Conservation (phyloP, 1,140 invertebrate species). For the Ganaspis sp. region DNA sequence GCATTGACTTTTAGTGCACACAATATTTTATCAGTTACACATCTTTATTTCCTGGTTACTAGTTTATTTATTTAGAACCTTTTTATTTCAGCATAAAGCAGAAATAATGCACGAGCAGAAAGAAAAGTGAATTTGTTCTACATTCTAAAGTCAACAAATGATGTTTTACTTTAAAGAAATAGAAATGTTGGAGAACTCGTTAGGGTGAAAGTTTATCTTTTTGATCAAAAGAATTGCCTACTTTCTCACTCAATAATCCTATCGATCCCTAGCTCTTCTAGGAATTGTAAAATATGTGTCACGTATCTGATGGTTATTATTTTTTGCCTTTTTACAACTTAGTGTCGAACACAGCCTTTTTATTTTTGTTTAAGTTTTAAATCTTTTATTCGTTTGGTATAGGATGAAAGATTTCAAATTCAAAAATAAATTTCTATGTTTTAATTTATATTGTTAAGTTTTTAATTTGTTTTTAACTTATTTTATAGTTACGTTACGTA, state of each 20-base stretch:
- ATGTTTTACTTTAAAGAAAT: background rate
- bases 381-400: too few relatives aligned
- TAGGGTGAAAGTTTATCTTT: conserved; percentile 11
- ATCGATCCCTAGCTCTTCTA: background rate
- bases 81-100: background rate
- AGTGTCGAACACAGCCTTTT: background rate
- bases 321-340: background rate
- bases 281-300: conserved; percentile 1
- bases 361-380: background rate
- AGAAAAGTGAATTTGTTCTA: background rate
- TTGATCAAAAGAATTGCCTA: conserved; percentile 12
- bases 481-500: too few relatives aligned
- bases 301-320: background rate
- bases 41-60: conserved; percentile 59
- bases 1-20: conserved; percentile 33
- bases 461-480: too few relatives aligned
- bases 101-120: too few relatives aligned
- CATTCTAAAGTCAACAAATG: background rate
- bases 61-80: conserved; percentile 58
- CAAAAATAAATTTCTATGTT: too few relatives aligned
- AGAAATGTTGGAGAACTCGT: background rate
- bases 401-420: too few relatives aligned
- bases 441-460: too few relatives aligned
- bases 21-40: conserved; percentile 45
- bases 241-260: conserved; percentile 8